Conservation (phyloP, 2,113 vertebrate genomes). For the Lycaon pictus region DNA sequence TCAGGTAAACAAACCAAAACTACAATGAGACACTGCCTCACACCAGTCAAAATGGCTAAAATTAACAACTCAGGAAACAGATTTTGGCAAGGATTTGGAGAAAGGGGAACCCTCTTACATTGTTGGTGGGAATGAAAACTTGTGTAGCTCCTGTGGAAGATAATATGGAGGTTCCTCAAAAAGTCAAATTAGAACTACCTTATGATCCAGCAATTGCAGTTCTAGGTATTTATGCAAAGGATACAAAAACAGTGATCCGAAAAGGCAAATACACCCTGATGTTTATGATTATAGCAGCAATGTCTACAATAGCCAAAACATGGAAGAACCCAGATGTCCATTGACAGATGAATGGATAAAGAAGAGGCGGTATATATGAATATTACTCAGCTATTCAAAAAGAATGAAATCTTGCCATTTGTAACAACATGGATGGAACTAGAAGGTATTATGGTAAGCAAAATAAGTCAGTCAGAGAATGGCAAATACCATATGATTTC, state of each 20-base stretch:
- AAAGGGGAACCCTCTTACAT: background rate
- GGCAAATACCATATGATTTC: background rate
- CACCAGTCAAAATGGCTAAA: background rate
- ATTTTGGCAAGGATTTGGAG: background rate
- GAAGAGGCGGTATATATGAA: background rate
- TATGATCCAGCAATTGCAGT: too few species aligned
- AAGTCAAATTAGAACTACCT: background rate
- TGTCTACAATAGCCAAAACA: background rate
- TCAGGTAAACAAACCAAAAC: background rate
- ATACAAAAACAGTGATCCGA: background rate
- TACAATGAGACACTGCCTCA: background rate
- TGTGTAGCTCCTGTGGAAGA: background rate
- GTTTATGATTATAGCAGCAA: background rate
- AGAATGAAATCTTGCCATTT: background rate
- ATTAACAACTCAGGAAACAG: background rate
- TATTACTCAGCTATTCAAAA: background rate
- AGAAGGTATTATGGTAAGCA: background rate
- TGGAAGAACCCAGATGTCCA: background rate
- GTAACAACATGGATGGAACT: background rate
- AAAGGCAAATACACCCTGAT: background rate
- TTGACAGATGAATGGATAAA: background rate
- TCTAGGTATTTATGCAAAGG: too few species aligned
- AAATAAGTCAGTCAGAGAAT: background rate
- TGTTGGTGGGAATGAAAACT: background rate
- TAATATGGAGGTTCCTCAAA: background rate